Evolutionary conservation across 2,888 invertebrate species (phyloP), one percentile per base, ranked within the genome.

Genomic region (Pollenia labialis): DNA sequence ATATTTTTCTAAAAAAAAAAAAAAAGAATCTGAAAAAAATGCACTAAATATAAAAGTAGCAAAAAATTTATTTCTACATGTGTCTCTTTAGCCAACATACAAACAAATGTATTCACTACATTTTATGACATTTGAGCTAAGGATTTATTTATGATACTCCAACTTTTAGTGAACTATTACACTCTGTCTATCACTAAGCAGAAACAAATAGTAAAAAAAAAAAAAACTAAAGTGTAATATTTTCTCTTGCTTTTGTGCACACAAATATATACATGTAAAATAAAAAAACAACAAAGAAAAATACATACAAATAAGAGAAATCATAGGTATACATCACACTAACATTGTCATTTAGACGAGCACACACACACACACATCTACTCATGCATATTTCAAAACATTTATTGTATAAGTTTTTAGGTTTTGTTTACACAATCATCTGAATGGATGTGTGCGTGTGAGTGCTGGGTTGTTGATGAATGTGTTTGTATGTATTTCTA

Each of bases 381-480:
- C 23, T 60, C 54, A 60, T 77, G 42, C 60, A 56, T 74, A 77
- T 56, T 81, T 68, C 42, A 82, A 81, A 85, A 74, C 60, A 87
- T 87, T 75, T 75, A 74, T 79, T 60, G 76, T 50, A 71, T 54
- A 60, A 79, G 69, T 81, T 79, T 66, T 85, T 32, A 46, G 81
- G 81, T 81, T 81, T 89, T 88, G 87, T 89, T 89, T 87, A 88
- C 85, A 90, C 68, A 85, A 77, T 83, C 87, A 81, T 56, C 58
- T 48, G n/a, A 18, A 40, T 69, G 69, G 68, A 42, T 46, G 40
- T 54, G 23, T 71, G 50, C 72, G 50, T 64, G 44, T 60, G 64
- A 18, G 32, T 69, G 74, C 44, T 77, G 74, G 60, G 80, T 77
- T 81, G 58, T 44, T 64, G 9, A 60, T 48, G 12, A 23, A 44